A percentile compares a stretch with the other conserved stretches of the same genome.
Evolutionary conservation across 2,113 vertebrate species (phyloP).

Genomic region (Ploceus nigricollis): DNA sequence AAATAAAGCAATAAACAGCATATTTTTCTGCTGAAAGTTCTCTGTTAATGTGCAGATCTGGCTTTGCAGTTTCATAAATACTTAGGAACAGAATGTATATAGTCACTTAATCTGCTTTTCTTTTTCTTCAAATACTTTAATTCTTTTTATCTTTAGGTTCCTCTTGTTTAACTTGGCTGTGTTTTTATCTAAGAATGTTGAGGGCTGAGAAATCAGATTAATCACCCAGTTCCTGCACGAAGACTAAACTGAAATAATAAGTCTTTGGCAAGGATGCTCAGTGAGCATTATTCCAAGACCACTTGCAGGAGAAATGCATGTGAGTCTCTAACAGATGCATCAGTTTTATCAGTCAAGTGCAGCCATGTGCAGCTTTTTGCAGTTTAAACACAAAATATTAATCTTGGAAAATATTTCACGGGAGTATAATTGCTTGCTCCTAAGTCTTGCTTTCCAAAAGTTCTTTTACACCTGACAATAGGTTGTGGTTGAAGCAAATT

Average conservation of each 20-base stretch:
- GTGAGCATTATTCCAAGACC: background rate
- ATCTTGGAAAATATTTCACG: background rate
- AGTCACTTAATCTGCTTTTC: background rate
- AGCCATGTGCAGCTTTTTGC: background rate
- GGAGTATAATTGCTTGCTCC: background rate
- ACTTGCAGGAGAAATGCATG: background rate
- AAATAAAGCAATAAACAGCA: background rate
- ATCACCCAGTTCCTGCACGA: background rate
- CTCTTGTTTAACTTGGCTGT: background rate
- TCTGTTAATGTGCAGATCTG: background rate
- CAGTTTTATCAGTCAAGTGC: background rate
- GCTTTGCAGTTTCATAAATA: background rate
- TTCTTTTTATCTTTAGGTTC: background rate
- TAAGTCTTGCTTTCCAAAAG: background rate
- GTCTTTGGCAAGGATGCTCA: background rate
- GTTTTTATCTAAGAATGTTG: background rate
- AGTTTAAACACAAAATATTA: background rate
- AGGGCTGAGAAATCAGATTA: constrained; percentile 24
- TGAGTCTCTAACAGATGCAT: background rate
- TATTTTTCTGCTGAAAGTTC: background rate
- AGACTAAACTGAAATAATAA: background rate
- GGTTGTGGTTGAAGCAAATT: background rate
- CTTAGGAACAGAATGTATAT: background rate
- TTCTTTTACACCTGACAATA: background rate
- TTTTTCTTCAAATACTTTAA: background rate